Base-by-base conservation (phyloP, 2,113 vertebrate genomes). In the Anguilla japonica region DNA sequence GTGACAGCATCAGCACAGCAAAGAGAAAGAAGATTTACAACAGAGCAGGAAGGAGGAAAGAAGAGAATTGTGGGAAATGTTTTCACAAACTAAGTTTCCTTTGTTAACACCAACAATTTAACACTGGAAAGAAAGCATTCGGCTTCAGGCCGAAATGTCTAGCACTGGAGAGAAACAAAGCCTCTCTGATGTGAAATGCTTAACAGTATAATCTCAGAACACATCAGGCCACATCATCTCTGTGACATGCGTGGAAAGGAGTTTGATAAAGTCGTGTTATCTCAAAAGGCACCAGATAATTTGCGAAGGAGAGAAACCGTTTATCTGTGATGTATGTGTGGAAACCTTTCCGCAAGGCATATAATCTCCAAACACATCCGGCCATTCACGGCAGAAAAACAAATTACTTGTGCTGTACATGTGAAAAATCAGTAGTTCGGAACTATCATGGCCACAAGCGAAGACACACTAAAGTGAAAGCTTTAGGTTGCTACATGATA, bases 41-140 rank as follows among this genome's bases (percentile, higher is more conserved):
- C 93, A 92, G 87, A 94, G 93, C 15, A 88, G 94, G 39, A 95
- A 96, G 89, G 93, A 0, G 95, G 95, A 2, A 94, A 93, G 84
- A 95, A 91, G 81, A 60, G 41, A 41, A 4, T 80, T 94, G 93
- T 0, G 88, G 79, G 0, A 92, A 91, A 39, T 90, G 81, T 86
- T 94, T 93, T 91, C 88, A 87, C 53, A 89, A 89, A 60, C 91
- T 90, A 9, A 91, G 91, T 87, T 91, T 91, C 16, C 92, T 91
- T 0, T 86, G 87, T 79, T 0, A 80, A 0, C 92, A 93, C 89
- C 34, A 6, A n/a, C 1, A n/a, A 20, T 85, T 84, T 1, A 92
- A 94, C 88, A 87, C 89, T 0, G 88, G 88, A 6, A 86, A 89
- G 82, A 79, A 79, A 56, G 75, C 84, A 26, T 85, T 80, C 78